Evolutionary conservation across 2,888 invertebrate species (phyloP).

Genomic region (Leucophenga montana): DNA sequence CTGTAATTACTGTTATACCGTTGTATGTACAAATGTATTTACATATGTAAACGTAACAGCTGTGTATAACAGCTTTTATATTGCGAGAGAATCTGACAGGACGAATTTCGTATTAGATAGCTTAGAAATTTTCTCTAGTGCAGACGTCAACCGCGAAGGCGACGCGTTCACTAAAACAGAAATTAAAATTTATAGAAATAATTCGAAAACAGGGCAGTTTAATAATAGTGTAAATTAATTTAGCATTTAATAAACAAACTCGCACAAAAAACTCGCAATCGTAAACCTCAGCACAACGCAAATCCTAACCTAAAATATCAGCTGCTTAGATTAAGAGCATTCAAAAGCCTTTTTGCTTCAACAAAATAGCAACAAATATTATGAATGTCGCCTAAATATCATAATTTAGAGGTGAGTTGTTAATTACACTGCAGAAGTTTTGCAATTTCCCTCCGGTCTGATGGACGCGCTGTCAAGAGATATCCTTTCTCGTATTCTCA

Average conservation of each 20-base stretch:
- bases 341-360: conserved; percentile 34
- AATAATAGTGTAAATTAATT: conserved; percentile 30
- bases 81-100: neutral
- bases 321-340: conserved; percentile 42
- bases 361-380: conserved; percentile 73
- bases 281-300: conserved; percentile 35
- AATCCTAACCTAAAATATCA: conserved; percentile 30
- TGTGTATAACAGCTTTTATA: too few relatives aligned
- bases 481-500: neutral
- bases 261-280: conserved; percentile 30
- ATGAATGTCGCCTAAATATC: conserved; percentile 93
- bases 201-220: conserved; percentile 1
- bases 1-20: too few relatives aligned
- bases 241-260: neutral
- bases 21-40: too few relatives aligned
- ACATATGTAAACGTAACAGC: too few relatives aligned
- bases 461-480: neutral
- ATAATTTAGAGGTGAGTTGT: conserved; percentile 85
- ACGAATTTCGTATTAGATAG: conserved; percentile 46
- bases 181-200: conserved; percentile 24
- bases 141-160: conserved; percentile 47
- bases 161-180: conserved; percentile 35
- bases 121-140: conserved; percentile 62
- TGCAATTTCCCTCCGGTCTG: conserved; percentile 22
- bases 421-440: neutral